Percentiles rank a stretch among this genome's conserved stretches.
phyloP scores from a whole-genome alignment of 1,140 invertebrate genomes.

The Wiebesia pumilae region DNA sequence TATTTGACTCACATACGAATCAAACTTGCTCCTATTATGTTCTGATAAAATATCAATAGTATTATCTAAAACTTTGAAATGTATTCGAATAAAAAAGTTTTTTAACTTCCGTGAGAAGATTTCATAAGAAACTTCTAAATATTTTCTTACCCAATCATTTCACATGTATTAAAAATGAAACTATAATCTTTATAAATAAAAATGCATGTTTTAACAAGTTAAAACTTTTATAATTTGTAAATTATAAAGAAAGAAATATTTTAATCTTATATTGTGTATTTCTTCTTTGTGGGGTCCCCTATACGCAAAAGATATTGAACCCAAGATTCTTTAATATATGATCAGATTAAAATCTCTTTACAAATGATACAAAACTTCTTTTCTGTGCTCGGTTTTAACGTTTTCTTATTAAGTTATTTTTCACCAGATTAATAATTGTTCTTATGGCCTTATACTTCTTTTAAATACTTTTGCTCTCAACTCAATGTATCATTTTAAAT shows the following conservation, averaged over 20 bases:
- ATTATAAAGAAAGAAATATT: background rate
- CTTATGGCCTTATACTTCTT: background rate
- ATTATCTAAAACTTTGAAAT: background rate
- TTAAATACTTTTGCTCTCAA: background rate
- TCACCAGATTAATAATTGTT: background rate
- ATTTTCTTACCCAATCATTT: no score
- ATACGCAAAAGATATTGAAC: background rate
- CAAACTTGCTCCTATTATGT: background rate
- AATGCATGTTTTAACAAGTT: no score
- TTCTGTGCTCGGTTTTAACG: background rate
- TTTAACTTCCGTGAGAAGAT: background rate
- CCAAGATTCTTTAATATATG: background rate
- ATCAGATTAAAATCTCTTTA: constrained; percentile 5
- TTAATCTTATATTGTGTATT: background rate
- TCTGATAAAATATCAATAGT: background rate
- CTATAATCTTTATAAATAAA: no score
- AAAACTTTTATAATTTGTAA: background rate
- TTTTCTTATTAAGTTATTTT: background rate
- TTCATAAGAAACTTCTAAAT: no score
- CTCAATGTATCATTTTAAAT: background rate
- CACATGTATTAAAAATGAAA: no score
- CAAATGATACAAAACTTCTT: background rate
- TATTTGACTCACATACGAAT: background rate
- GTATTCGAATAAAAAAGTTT: background rate
- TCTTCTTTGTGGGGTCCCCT: background rate